A percentile compares a stretch with the other conserved stretches of the same genome.
These are phyloP conservation scores for Boulengeromyrus knoepffleri DNA, from an alignment of 2,113 vertebrate genomes.

Conservation along the genomic window DNA sequence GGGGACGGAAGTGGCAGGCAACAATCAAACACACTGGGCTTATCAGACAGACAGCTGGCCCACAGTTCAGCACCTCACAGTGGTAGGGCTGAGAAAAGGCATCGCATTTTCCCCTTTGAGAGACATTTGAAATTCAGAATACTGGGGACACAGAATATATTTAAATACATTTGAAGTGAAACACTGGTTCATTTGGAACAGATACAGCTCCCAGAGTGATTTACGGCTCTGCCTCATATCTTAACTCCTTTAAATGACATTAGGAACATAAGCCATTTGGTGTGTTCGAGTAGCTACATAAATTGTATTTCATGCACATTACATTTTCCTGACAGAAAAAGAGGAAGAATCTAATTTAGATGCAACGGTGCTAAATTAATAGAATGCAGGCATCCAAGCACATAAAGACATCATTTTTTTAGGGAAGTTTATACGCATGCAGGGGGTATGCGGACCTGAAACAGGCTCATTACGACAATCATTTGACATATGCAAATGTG, in stretches of 20 bases:
- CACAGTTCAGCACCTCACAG: neutral
- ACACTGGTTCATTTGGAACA: conserved; percentile 1
- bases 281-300: conserved; percentile 4
- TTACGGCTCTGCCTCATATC: conserved; percentile 4
- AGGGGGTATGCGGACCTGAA: neutral
- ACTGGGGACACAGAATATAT: neutral
- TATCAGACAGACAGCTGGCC: neutral
- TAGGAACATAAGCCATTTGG: conserved; percentile 8
- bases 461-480: conserved; percentile 7
- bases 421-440: conserved; percentile 13
- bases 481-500: conserved; percentile 13
- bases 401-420: conserved; percentile 26
- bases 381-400: conserved; percentile 20
- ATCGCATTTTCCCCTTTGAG: neutral
- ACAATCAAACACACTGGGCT: neutral
- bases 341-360: conserved; percentile 24
- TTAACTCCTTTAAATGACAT: conserved; percentile 11
- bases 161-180: conserved; percentile 6
- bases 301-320: conserved; percentile 27
- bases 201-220: neutral
- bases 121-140: neutral
- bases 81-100: neutral
- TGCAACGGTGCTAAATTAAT: conserved; percentile 21
- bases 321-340: conserved; percentile 18
- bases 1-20: neutral